phyloP scores from a whole-genome alignment of 2,113 vertebrate genomes.

The Ochotona curzoniae region DNA sequence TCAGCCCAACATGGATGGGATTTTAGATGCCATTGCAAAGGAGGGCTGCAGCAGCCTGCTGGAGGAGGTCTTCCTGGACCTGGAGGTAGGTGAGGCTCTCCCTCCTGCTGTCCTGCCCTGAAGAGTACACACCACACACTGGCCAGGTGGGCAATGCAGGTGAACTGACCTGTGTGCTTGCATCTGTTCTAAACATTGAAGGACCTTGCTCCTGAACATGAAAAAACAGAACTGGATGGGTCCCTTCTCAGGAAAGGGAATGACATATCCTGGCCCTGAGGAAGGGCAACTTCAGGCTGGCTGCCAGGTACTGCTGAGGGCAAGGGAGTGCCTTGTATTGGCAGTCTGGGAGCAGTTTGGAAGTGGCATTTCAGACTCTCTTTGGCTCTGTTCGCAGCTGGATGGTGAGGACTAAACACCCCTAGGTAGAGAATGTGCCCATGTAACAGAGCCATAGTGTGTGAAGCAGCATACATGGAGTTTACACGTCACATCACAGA shows the following conservation, averaged over 20 bases:
- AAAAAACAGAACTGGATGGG: too few species aligned
- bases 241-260: background rate
- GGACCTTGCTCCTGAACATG: too few species aligned
- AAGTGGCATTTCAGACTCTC: background rate
- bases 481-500: too few species aligned
- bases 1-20: constrained; percentile 91
- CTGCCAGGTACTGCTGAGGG: background rate
- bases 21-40: constrained; percentile 93
- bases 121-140: background rate
- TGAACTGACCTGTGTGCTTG: background rate
- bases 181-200: background rate
- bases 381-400: background rate
- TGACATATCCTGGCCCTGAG: background rate
- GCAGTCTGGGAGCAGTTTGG: background rate
- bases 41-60: constrained; percentile 95
- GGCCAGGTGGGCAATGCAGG: too few species aligned
- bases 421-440: background rate
- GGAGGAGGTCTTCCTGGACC: constrained; percentile 97
- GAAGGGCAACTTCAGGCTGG: background rate
- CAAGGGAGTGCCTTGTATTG: rapidly evolving
- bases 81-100: constrained; percentile 89
- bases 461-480: background rate
- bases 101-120: background rate
- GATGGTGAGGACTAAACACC: background rate
- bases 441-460: background rate